phyloP scores from a whole-genome alignment of 2,888 invertebrate species.

The Ophion slaviceki region DNA sequence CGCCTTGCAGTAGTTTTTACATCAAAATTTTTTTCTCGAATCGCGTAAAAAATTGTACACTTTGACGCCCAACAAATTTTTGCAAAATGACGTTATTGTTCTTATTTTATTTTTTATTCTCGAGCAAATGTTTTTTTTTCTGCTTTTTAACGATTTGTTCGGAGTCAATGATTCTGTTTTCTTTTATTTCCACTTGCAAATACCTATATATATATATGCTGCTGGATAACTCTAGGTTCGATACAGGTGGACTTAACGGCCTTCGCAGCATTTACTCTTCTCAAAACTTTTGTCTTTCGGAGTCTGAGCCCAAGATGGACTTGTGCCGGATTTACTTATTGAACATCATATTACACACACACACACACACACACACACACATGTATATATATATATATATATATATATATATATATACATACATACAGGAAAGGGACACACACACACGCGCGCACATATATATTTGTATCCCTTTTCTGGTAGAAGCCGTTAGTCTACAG shows the following conservation, averaged over 20 bases:
- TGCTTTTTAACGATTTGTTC: too few relatives aligned
- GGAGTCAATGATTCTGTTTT: too few relatives aligned
- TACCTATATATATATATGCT: too few relatives aligned
- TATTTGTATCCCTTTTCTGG: neutral
- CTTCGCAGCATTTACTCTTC: too few relatives aligned
- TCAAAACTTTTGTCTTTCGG: too few relatives aligned
- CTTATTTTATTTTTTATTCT: neutral
- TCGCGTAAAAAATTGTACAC: neutral
- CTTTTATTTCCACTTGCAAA: too few relatives aligned
- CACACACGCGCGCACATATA: neutral
- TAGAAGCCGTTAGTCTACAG: slow-evolving; percentile 22
- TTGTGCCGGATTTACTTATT: neutral
- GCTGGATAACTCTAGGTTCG: too few relatives aligned
- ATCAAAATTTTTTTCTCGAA: neutral
- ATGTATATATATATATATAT: neutral
- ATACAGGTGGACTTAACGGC: too few relatives aligned
- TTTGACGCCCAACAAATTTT: neutral
- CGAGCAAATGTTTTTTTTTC: neutral
- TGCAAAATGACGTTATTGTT: neutral
- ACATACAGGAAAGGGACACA: too few relatives aligned
- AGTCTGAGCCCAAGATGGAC: neutral
- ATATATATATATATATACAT: neutral
- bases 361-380: too few relatives aligned
- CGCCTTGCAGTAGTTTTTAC: neutral
- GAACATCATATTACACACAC: neutral